Base-by-base conservation (phyloP, 2,113 vertebrate genomes). In the human region DNA sequence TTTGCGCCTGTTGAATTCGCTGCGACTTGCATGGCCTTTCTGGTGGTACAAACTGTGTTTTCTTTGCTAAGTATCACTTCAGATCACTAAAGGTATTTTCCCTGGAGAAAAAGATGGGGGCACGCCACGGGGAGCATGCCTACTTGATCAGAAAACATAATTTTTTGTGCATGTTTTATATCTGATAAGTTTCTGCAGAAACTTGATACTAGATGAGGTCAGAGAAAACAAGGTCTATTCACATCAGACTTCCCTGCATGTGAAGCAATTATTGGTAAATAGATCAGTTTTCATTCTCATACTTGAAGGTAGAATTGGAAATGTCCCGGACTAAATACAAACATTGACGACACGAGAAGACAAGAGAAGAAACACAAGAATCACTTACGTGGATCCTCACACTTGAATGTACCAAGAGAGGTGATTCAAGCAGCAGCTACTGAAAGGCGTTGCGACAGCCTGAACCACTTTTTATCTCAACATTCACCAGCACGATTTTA, bases 1-100 rank as follows among this genome's bases (percentile, higher is more conserved):
- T 98, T 52, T 30, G 88, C 52, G 96, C 93, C 90, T 72, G 94
- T 85, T 83, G 98, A 93, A 80, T 97, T 89, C 90, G 92, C 0
- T 0, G 0, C 83, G 11, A 89, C 84, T 97, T 68, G 93, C 95
- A 18, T 70, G 70, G 89, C 81, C 95, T 12, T 68, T 75, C 17
- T 52, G 90, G 68, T 43, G 75, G 70, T 75, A 0, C 43, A 48
- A 84, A 55, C 6, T 48, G 94, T 32, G 93, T 32, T 52, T 78
- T 86, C 50, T 91, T 91, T 32, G 76, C 55, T 4, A 89, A 94
- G 75, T n/a, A 64, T 25, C 59, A 35, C 90, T 90, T 70, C 32
- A 32, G 79, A 61, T 43, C 93, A 78, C 61, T 9, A 43, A 80
- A 87, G 82, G 97, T 93, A 48, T 86, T 93, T 89, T 75, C 38